Base-by-base conservation (phyloP, 35 echinoderm and acorn worm species). In the Holothuria glaberrima region DNA sequence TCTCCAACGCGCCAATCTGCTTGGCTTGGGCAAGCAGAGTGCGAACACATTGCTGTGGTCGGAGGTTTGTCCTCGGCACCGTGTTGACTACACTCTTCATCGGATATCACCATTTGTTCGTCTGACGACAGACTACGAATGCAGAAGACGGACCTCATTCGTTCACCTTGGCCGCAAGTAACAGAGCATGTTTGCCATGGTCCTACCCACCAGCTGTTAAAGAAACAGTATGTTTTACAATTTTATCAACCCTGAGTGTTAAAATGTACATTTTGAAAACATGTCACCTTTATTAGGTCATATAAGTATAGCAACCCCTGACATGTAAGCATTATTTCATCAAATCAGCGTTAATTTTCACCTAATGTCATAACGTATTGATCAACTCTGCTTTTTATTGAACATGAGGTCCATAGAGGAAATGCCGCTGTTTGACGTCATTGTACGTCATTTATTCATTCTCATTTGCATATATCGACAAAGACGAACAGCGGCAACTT, bases 141-240 rank as follows among this genome's bases (percentile, higher is more conserved):
- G 59, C 95, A 98, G 57, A 98, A 92, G 21, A 94, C 95, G 0
- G 92, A 94, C 24, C 95, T 58, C 48, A 86, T 61, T 56, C 63
- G 58, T 6, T 19, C 58, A 0, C 95, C 95, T 9, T 50, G 14
- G 17, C 95, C 92, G 57, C 95, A 97, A 21, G 88, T 92, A 33
- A 88, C 92, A 24, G 90, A 89, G 50, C 95, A 97, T 44, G 88
- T 79, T 48, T 97, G 95, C 95, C 95, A 97, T 14, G 90, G 90
- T 54, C 92, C 95, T 13, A 86, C 74, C 92, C 92, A 97, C 95
- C 95, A 97, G 29, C 95, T 97, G 68, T 0, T 26, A 17, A n/a
- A 57, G 71, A 82, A 78, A 65, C 19, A 79, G 12, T 54, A 14
- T 54, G 10, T 5, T 46, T 46, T 46, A 10, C 44, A 46, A 46